Percentiles rank a stretch among this genome's conserved stretches.
These are phyloP conservation scores for Seira ritae DNA, from an alignment of 2,888 invertebrate genomes.

Conservation along the genomic window DNA sequence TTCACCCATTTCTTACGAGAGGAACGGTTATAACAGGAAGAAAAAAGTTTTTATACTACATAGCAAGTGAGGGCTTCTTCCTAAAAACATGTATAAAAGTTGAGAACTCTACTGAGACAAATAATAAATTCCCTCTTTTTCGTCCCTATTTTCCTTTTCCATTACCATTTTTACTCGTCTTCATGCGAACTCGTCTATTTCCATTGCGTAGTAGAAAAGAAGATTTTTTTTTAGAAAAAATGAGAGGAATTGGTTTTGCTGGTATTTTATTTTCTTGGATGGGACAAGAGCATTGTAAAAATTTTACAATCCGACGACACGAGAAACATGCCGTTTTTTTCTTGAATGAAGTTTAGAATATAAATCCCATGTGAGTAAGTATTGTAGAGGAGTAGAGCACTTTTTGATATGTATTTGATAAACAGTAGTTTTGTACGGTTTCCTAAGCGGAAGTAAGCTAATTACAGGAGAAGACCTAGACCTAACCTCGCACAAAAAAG, in stretches of 20 bases:
- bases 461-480: neutral
- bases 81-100: constrained; percentile 17
- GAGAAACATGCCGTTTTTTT: neutral
- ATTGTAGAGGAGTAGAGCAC: neutral
- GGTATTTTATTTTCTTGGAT: neutral
- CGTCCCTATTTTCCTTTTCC: constrained; percentile 43
- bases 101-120: constrained; percentile 37
- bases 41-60: no score
- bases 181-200: neutral
- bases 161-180: constrained; percentile 15
- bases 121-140: constrained; percentile 53
- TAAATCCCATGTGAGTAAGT: neutral
- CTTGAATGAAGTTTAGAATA: constrained; percentile 1
- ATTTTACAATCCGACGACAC: neutral
- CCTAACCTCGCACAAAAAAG: neutral
- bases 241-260: neutral
- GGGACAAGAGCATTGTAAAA: neutral
- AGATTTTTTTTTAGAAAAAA: neutral
- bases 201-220: neutral
- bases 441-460: constrained; percentile 1
- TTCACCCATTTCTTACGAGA: no score
- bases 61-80: neutral
- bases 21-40: no score
- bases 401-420: no score
- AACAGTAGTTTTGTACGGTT: neutral